Evolutionary conservation across 2,888 invertebrate genomes (phyloP), one percentile per base, ranked within the genome.

Genomic region (Tholera decimalis): DNA sequence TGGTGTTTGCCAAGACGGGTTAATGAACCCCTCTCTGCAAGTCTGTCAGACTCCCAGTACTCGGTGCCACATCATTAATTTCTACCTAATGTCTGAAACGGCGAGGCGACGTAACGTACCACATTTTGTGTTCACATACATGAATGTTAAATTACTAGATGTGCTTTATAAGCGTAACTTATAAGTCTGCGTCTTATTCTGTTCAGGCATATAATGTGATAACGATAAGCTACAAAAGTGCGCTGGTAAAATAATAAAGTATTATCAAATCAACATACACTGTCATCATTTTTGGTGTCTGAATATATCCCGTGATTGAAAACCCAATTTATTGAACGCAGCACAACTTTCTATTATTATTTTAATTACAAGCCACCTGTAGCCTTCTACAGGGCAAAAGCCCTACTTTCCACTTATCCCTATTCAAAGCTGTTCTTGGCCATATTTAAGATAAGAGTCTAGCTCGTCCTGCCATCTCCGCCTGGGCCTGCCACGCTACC

Each of bases 21-120:
- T 89, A 90, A 90, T 87, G 90, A 90, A 90, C 89, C 87, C 75
- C 74, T 60, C 70, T 78, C 84, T 83, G 66, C 85, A 87, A 85
- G 88, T 89, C 90, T 89, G 90, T 90, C 90, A 89, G 89, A 85
- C 85, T 82, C 82, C 75, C 85, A 80, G 77, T 80, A 83, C 87
- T 88, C 82, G 80, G 90, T 86, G 89, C 91, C 89, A 90, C 91
- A 85, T 93, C 92, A 93, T 92, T 93, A 93, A 93, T 93, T 92
- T 91, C 89, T 87, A 87, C 89, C 88, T 91, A 91, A 93, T 89
- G 92, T 90, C 87, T 89, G 87, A 87, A 89, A 87, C 89, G 86
- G 86, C 83, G 86, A 82, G 74, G 82, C 84, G 86, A 85, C 86
- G 88, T 77, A 83, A 83, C 84, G 81, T 74, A 85, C 89, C 89